A percentile compares a stretch with the other conserved stretches of the same genome.
These are phyloP conservation scores for Danaus melanippus DNA, from an alignment of 1,140 invertebrate species.

Conservation along the genomic window DNA sequence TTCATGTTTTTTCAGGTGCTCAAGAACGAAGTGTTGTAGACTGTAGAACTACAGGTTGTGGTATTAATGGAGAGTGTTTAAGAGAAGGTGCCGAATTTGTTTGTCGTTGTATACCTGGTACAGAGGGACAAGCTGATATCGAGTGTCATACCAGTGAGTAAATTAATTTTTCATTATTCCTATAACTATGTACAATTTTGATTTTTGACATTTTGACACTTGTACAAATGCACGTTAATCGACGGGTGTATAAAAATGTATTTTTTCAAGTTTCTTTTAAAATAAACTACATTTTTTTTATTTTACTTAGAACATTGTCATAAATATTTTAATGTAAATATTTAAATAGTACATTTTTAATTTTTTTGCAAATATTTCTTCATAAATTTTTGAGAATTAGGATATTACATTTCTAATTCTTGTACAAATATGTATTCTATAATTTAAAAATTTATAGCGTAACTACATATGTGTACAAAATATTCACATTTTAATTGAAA, in stretches of 20 bases:
- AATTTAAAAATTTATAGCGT: conserved; percentile 9
- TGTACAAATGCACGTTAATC: conserved; percentile 64
- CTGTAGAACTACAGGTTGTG: conserved; percentile 87
- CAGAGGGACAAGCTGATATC: conserved; percentile 80
- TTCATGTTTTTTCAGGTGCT: conserved; percentile 70
- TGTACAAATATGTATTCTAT: conserved; percentile 42
- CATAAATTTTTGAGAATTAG: too few species aligned
- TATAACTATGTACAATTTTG: too few species aligned
- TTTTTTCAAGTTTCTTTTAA: not conserved
- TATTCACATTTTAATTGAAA: conserved; percentile 32
- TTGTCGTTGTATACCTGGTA: conserved; percentile 85
- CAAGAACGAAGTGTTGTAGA: conserved; percentile 78
- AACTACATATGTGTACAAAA: conserved; percentile 44
- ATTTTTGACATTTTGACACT: conserved; percentile 30
- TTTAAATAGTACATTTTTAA: too few species aligned
- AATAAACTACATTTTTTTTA: too few species aligned
- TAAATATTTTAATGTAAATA: too few species aligned
- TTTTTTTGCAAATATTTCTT: too few species aligned
- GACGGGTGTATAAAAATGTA: conserved; percentile 7
- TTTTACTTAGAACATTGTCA: too few species aligned
- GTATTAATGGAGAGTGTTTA: conserved; percentile 85
- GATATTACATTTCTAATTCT: not conserved
- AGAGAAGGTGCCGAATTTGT: conserved; percentile 84
- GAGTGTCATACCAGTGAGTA: conserved; percentile 87
- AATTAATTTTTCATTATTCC: conserved; percentile 17